Conservation (phyloP, 2,113 vertebrate species). For the Mungos mungo region DNA sequence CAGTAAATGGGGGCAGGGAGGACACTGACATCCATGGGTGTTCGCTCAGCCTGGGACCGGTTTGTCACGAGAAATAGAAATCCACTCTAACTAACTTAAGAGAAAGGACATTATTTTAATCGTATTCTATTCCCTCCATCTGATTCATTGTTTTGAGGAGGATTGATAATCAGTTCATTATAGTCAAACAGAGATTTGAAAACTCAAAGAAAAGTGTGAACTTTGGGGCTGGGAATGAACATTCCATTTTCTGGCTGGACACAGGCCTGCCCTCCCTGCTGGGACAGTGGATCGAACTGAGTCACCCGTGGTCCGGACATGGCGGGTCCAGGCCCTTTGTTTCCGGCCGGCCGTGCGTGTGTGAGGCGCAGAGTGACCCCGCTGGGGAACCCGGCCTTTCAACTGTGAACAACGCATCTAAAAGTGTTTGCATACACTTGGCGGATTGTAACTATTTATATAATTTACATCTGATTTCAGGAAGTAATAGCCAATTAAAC, state of each 20-base stretch:
- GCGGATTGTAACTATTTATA: neutral
- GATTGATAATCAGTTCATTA: neutral
- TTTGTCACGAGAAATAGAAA: neutral
- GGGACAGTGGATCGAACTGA: fast-evolving
- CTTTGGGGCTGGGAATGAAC: neutral
- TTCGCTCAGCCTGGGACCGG: neutral
- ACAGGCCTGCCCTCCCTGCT: fast-evolving
- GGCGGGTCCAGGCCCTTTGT: fast-evolving
- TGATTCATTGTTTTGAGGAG: neutral
- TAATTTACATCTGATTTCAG: conserved; percentile 43
- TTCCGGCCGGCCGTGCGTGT: fast-evolving
- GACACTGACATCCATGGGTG: neutral
- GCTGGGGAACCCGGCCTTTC: neutral
- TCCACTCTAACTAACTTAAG: neutral
- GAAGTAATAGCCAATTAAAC: conserved; percentile 34
- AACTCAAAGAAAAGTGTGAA: neutral
- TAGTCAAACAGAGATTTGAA: neutral
- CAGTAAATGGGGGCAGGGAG: neutral
- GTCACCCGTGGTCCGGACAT: fast-evolving
- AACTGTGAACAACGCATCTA: neutral
- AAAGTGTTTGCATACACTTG: neutral
- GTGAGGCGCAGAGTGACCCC: neutral
- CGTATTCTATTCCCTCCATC: neutral
- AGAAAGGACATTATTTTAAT: neutral
- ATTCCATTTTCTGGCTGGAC: neutral